Conservation (phyloP, 2,797 vertebrate species). For the Limnodromus scolopaceus region DNA sequence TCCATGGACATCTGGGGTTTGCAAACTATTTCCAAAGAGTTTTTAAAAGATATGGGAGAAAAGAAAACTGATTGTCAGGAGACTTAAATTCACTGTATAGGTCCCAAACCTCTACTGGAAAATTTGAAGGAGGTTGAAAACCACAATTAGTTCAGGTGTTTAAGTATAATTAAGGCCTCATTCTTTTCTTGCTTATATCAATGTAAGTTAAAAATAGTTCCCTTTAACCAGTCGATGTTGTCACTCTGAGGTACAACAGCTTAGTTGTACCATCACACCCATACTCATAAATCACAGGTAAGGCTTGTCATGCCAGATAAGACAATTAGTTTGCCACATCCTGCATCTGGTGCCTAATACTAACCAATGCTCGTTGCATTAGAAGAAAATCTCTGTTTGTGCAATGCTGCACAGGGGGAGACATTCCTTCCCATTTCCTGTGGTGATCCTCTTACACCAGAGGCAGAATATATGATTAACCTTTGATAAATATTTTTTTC, state of each 20-base stretch:
- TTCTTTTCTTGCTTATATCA: not conserved
- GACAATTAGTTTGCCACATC: not conserved
- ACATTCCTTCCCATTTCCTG: conserved; percentile 18
- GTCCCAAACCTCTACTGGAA: not conserved
- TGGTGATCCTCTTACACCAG: not conserved
- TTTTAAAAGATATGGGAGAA: not conserved
- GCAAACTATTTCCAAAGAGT: not conserved
- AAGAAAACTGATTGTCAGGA: not conserved
- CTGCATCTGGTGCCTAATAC: not conserved
- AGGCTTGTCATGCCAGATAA: not conserved
- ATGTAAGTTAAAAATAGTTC: not conserved
- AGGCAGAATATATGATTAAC: not conserved
- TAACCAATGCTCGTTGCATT: not conserved
- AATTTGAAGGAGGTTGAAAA: not conserved
- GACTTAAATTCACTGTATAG: not conserved
- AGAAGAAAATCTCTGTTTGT: not conserved
- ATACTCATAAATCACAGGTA: not conserved
- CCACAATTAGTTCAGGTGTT: not conserved
- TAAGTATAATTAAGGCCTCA: not conserved
- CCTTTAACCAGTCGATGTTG: not conserved
- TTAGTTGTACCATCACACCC: not conserved
- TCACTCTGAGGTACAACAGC: not conserved
- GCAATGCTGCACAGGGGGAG: not conserved
- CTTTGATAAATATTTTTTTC: not conserved
- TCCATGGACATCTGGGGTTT: not conserved